Base-by-base conservation (phyloP, 2,797 vertebrate species). In the Botia almorhae region DNA sequence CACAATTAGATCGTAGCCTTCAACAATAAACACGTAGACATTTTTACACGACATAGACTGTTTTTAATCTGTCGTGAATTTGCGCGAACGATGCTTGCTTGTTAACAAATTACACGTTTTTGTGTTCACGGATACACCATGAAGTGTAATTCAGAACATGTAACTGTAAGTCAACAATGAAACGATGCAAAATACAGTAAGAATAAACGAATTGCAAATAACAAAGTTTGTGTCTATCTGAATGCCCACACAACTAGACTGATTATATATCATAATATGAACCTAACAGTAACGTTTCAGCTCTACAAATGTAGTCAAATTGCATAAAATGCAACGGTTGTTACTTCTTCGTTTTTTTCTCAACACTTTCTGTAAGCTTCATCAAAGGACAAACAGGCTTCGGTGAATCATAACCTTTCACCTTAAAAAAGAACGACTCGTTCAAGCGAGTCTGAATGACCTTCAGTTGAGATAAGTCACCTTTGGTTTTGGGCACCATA, bases 381-480 rank as follows among this genome's bases (percentile, higher is more conserved):
- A 93, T 93, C 65, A 95, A 89, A 0, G 94, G 94, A 17, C 92
- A 93, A 71, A 82, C 78, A 0, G 94, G 86, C 70, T 92, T 89
- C 0, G 91, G 89, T 0, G 88, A 89, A 17, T 8, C 75, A 14
- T 91, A 89, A 48, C 93, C 92, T 80, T 94, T 95, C 0, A 90
- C 39, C 84, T 89, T 95, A 84, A 95, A 95, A 72, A 92, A 95
- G 85, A 94, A 95, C 0, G 91, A 94, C 80, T 94, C 93, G 1
- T 94, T 95, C 56, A 95, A 91, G 72, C 87, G 91, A 64, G 81
- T 94, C 88, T 95, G 94, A 56, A 95, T 86, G 0, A 87, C 89
- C 75, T 85, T 91, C 78, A 93, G 90, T 85, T 94, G 92, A 29
- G 69, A 77, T 65, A 78, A 63, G 74, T 91, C 90, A 16, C 58